phyloP scores from a whole-genome alignment of 2,888 invertebrate species.

The Tolmerus cingulatus region DNA sequence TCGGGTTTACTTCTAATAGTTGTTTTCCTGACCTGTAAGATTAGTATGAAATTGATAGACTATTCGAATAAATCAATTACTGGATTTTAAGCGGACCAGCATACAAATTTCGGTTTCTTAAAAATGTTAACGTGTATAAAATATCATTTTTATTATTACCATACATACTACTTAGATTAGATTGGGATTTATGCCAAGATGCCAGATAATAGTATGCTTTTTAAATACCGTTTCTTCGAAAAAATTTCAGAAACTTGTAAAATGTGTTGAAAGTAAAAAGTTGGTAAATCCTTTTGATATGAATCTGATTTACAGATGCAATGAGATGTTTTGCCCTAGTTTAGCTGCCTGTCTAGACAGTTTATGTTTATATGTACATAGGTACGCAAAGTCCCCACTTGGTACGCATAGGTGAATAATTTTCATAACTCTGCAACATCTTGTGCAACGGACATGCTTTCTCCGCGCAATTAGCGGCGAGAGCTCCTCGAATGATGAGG shows the following conservation, averaged over 20 bases:
- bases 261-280: neutral
- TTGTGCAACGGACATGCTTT: neutral
- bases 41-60: too few relatives aligned
- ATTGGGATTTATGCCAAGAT: too few relatives aligned
- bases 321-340: neutral
- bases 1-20: too few relatives aligned
- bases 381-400: neutral
- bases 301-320: neutral
- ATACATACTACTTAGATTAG: too few relatives aligned
- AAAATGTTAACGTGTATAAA: too few relatives aligned
- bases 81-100: too few relatives aligned
- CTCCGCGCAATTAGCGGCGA: neutral
- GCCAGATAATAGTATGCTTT: too few relatives aligned
- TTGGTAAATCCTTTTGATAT: neutral
- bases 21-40: too few relatives aligned
- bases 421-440: neutral
- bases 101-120: too few relatives aligned
- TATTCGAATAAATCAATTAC: too few relatives aligned
- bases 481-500: neutral
- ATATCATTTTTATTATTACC: too few relatives aligned
- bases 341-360: neutral
- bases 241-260: neutral
- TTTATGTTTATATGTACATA: too few relatives aligned
- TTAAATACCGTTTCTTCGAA: neutral
- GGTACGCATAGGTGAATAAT: neutral